A percentile compares a stretch with the other conserved stretches of the same genome.
These are phyloP conservation scores for Atherix ibis DNA, from an alignment of 2,888 invertebrate genomes.

Conservation along the genomic window DNA sequence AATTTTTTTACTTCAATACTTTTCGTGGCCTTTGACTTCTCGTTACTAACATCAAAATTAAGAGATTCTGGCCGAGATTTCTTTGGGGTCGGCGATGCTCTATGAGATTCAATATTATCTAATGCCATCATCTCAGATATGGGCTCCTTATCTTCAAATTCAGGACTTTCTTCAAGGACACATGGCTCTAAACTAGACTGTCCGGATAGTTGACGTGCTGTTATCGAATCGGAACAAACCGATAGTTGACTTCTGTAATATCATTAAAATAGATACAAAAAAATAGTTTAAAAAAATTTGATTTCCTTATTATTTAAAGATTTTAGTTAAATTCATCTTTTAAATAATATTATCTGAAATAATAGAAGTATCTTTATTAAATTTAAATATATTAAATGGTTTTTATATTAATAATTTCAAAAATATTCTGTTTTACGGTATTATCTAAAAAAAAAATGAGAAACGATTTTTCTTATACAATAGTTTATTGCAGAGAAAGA, in stretches of 20 bases:
- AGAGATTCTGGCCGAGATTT: constrained; percentile 25
- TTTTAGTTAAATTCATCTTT: too few species aligned
- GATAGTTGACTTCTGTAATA: constrained; percentile 26
- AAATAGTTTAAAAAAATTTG: constrained; percentile 3
- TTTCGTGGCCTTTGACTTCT: constrained; percentile 9
- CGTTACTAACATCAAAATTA: constrained; percentile 14
- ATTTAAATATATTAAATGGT: too few species aligned
- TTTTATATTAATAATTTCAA: too few species aligned
- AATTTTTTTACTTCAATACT: constrained; percentile 11
- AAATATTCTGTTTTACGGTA: too few species aligned
- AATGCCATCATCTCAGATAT: background rate
- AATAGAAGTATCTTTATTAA: too few species aligned
- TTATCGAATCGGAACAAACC: constrained; percentile 29
- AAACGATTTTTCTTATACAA: too few species aligned
- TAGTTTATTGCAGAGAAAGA: too few species aligned
- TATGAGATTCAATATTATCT: constrained; percentile 4
- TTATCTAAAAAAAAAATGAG: too few species aligned
- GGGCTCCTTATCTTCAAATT: constrained; percentile 13
- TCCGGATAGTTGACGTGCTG: constrained; percentile 26
- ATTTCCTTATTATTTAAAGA: too few species aligned
- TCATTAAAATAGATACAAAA: background rate
- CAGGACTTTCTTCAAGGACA: constrained; percentile 26
- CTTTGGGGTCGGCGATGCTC: constrained; percentile 11
- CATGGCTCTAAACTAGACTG: constrained; percentile 32
- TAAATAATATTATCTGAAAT: too few species aligned